Percentiles rank a stretch among this genome's conserved stretches.
These are phyloP conservation scores for Sinelater perroti DNA, from an alignment of 2,888 invertebrate genomes.

Conservation along the genomic window DNA sequence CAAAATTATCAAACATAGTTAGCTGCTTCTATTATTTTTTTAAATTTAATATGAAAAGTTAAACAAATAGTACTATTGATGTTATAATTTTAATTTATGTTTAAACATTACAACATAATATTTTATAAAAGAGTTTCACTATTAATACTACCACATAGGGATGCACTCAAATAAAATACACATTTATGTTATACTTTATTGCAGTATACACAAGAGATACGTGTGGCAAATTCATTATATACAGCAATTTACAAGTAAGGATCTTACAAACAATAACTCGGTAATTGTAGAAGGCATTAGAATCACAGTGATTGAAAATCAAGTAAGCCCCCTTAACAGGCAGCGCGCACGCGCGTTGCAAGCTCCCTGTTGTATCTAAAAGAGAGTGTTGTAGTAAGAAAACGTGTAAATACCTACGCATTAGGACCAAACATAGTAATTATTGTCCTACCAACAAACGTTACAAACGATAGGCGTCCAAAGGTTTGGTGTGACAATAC, in stretches of 20 bases:
- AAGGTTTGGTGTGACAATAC: neutral
- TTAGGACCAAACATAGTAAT: constrained; percentile 28
- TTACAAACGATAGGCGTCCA: neutral
- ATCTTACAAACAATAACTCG: constrained; percentile 36
- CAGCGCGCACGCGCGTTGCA: neutral
- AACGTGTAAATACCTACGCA: neutral
- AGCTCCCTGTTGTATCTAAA: constrained; percentile 3
- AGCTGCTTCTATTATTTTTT: too few species aligned
- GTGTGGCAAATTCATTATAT: constrained; percentile 41
- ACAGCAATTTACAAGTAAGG: constrained; percentile 46
- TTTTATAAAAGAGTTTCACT: too few species aligned
- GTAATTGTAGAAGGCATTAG: constrained; percentile 53
- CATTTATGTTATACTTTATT: constrained; percentile 42
- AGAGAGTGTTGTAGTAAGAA: constrained; percentile 6
- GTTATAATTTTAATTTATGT: too few species aligned
- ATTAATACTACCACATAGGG: neutral
- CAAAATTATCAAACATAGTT: too few species aligned
- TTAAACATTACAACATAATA: too few species aligned
- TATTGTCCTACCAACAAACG: constrained; percentile 30
- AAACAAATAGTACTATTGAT: too few species aligned
- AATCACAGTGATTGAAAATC: constrained; percentile 54
- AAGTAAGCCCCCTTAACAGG: constrained; percentile 21
- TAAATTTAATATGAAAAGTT: too few species aligned
- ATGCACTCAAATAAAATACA: neutral
- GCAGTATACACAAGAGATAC: constrained; percentile 52